Conservation (phyloP, 2,797 vertebrate genomes). For the Linurgus olivaceus region DNA sequence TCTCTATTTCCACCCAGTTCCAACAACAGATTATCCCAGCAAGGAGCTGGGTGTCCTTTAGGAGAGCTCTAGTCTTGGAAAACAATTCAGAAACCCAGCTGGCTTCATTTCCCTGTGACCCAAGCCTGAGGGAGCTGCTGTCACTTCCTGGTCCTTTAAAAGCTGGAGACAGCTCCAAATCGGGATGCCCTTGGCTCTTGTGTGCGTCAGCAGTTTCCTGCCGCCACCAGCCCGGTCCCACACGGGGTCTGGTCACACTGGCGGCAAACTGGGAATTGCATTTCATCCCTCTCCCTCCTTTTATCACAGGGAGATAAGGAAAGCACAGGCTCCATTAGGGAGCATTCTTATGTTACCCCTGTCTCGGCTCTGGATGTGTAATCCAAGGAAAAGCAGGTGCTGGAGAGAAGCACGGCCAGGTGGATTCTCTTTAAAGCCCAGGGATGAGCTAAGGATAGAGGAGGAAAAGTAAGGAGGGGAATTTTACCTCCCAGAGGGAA, state of each 20-base stretch:
- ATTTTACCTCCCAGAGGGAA: neutral
- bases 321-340: constrained; percentile 32
- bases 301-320: constrained; percentile 19
- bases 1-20: neutral
- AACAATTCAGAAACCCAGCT: neutral
- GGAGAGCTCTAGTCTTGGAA: neutral
- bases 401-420: constrained; percentile 7
- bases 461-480: constrained; percentile 1
- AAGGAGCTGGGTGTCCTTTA: neutral
- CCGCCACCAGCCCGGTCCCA: neutral
- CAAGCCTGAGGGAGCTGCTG: neutral
- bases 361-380: constrained; percentile 27
- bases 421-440: constrained; percentile 8
- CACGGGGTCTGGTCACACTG: neutral
- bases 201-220: constrained; percentile 42
- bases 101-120: neutral
- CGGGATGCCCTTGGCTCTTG: constrained; percentile 37
- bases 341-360: constrained; percentile 58
- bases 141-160: constrained; percentile 23
- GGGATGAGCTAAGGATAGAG: neutral
- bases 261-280: constrained; percentile 7
- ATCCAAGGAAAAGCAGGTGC: constrained; percentile 48
- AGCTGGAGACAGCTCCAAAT: constrained; percentile 43
- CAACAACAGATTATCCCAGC: neutral
- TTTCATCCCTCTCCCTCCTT: constrained; percentile 26